Evolutionary conservation across 2,113 vertebrate genomes (phyloP).

Genomic region (Microcebus jonahi): DNA sequence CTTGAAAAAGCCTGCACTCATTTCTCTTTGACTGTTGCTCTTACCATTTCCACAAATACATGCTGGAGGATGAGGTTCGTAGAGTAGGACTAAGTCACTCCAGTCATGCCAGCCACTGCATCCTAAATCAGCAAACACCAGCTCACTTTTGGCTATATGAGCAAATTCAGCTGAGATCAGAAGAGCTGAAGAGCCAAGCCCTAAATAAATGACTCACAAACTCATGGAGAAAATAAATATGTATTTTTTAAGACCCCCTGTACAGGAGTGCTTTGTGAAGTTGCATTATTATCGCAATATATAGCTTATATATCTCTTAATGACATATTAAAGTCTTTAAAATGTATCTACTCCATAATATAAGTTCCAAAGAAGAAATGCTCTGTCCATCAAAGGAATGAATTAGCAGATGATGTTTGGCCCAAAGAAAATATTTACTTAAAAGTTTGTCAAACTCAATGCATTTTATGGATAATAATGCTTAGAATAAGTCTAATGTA

Average conservation of each 20-base stretch:
- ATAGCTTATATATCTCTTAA: background rate
- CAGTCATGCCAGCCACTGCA: background rate
- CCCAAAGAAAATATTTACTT: background rate
- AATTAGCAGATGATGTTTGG: background rate
- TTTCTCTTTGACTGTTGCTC: background rate
- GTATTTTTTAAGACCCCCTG: background rate
- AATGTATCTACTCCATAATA: background rate
- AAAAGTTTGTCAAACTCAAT: background rate
- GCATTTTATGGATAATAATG: background rate
- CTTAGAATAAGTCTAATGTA: background rate
- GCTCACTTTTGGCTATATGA: background rate
- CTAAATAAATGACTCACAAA: background rate
- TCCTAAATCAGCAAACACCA: background rate
- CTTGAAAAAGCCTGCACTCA: background rate
- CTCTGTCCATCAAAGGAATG: background rate
- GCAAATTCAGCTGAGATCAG: background rate
- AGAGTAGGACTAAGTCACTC: background rate
- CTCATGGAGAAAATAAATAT: background rate
- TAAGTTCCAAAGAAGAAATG: constrained; percentile 10
- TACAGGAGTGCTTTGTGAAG: background rate
- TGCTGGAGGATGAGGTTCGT: background rate
- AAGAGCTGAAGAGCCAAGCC: background rate
- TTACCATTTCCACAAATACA: background rate
- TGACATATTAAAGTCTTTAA: constrained; percentile 3
- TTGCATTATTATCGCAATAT: background rate